These are phyloP conservation scores for Pelmatolapia mariae DNA, from an alignment of 2,113 vertebrate genomes.

Conservation along the genomic window DNA sequence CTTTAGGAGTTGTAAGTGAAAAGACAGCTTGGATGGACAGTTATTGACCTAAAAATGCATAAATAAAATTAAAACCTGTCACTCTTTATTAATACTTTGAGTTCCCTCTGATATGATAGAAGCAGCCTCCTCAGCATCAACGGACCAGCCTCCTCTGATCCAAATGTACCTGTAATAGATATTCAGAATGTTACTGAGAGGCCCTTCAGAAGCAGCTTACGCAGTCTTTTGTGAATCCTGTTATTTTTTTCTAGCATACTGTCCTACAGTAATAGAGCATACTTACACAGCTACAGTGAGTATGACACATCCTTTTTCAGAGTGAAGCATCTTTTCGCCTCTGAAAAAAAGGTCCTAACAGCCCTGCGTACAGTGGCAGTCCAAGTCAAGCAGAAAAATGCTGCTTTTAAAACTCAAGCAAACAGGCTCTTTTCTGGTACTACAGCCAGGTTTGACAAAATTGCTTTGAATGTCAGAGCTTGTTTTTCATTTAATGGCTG, in stretches of 20 bases:
- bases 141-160: neutral
- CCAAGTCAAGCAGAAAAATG: constrained; percentile 12
- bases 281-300: neutral
- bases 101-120: neutral
- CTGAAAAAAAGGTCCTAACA: neutral
- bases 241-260: neutral
- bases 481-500: neutral
- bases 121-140: neutral
- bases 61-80: neutral
- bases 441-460: neutral
- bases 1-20: neutral
- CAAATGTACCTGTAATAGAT: neutral
- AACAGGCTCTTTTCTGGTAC: neutral
- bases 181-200: neutral
- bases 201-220: neutral
- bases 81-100: neutral
- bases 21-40: neutral
- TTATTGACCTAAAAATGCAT: neutral
- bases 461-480: neutral
- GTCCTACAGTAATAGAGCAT: neutral
- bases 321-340: neutral
- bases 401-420: neutral
- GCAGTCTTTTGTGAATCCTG: neutral
- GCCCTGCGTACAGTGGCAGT: neutral
- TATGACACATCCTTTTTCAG: neutral